phyloP scores from a whole-genome alignment of 2,888 invertebrate genomes.

The Nysson spinosus region DNA sequence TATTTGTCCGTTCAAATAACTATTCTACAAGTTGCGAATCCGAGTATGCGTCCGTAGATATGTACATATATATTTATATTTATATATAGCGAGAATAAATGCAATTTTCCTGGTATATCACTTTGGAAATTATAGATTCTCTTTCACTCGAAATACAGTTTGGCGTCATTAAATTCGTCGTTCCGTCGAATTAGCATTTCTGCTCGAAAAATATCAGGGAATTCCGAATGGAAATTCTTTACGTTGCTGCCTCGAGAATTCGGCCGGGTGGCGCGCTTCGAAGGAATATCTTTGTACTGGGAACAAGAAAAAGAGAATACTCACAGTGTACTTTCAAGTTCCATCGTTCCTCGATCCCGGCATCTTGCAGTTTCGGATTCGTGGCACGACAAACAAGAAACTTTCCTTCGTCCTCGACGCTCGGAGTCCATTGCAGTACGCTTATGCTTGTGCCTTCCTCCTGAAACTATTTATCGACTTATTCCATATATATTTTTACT shows the following conservation, averaged over 20 bases:
- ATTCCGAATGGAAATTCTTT: too few species aligned
- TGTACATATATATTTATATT: too few species aligned
- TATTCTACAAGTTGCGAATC: background rate
- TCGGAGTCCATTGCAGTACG: constrained; percentile 87
- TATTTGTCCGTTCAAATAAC: background rate
- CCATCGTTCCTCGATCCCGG: constrained; percentile 92
- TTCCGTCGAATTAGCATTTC: too few species aligned
- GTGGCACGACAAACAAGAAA: constrained; percentile 92
- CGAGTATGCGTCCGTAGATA: background rate
- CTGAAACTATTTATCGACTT: constrained; percentile 59
- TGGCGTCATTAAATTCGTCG: background rate
- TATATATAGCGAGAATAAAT: too few species aligned
- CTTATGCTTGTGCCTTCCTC: constrained; percentile 64
- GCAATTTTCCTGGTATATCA: too few species aligned
- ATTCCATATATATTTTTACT: background rate
- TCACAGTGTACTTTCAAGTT: constrained; percentile 93
- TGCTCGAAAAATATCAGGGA: too few species aligned
- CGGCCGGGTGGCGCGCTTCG: background rate
- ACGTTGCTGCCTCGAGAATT: too few species aligned
- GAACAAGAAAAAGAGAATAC: constrained; percentile 76
- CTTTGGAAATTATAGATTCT: too few species aligned
- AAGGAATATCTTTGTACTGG: too few species aligned
- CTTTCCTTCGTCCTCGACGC: constrained; percentile 93
- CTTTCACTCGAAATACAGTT: background rate
- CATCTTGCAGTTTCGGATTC: constrained; percentile 90